phyloP scores from a whole-genome alignment of 2,888 invertebrate genomes.

The Acheta domesticus region DNA sequence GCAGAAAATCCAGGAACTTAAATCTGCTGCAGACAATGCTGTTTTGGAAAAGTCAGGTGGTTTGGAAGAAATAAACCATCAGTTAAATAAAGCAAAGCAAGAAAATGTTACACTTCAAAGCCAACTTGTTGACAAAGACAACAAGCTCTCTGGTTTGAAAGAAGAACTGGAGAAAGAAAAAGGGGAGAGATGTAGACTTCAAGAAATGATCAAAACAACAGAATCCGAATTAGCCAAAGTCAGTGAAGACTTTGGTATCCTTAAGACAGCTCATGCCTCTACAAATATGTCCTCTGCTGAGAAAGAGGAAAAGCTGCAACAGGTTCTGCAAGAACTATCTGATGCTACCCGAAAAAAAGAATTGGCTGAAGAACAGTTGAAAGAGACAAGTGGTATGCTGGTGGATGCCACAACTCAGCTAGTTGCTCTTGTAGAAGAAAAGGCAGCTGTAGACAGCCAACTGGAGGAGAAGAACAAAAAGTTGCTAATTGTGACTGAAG shows the following conservation, averaged over 20 bases:
- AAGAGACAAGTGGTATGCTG: background rate
- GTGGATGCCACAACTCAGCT: slow-evolving; percentile 23
- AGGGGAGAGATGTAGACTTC: slow-evolving; percentile 49
- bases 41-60: slow-evolving; percentile 39
- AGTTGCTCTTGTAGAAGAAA: slow-evolving; percentile 24
- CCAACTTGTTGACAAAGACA: slow-evolving; percentile 21
- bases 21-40: slow-evolving; percentile 39
- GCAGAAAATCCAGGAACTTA: slow-evolving; percentile 46
- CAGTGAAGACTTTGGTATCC: slow-evolving; percentile 29
- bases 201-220: slow-evolving; percentile 48
- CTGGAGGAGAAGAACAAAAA: slow-evolving; percentile 36
- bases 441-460: slow-evolving; percentile 33
- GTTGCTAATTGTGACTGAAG: slow-evolving; percentile 29
- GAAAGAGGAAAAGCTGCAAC: slow-evolving; percentile 27
- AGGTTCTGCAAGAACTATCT: slow-evolving; percentile 26
- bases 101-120: slow-evolving; percentile 44
- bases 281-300: slow-evolving; percentile 27
- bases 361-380: background rate
- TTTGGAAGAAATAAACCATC: slow-evolving; percentile 40
- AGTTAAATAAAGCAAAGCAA: slow-evolving; percentile 43
- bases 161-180: slow-evolving; percentile 48
- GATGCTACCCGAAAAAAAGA: slow-evolving; percentile 12
- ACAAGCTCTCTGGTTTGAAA: slow-evolving; percentile 36
- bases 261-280: slow-evolving; percentile 29
- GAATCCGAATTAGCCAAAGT: slow-evolving; percentile 49